Base-by-base conservation (phyloP, 2,797 vertebrate genomes). In the Australoheros facetus region DNA sequence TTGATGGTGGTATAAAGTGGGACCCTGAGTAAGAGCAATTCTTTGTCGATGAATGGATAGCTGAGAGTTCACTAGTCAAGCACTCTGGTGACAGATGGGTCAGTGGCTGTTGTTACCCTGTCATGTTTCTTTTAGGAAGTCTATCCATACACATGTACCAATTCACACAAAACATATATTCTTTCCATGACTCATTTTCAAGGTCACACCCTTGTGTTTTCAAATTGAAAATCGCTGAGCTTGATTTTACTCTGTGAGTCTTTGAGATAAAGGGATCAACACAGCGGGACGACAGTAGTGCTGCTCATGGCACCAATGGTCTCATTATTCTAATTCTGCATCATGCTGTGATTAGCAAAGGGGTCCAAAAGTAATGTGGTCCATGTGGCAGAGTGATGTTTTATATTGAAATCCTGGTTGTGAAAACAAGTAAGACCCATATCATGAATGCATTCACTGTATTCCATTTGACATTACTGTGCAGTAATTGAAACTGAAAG, bases 221-320 rank as follows among this genome's bases (percentile, higher is more conserved):
- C 51, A 76, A 56, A 87, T 91, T 91, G 71, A 57, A 87, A 87
- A 87, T 78, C 81, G 86, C 84, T 7, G 0, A 73, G 75, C 89
- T 88, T 76, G 58, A 26, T 84, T 81, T 90, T 81, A 71, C 75
- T 80, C 71, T 71, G 70, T 78, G 79, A 85, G 64, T 82, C 78
- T 56, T 26, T 57, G 73, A 80, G 84, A 90, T 91, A 81, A 89
- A 90, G 87, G 82, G 85, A 90, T 91, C 88, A 85, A 76, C 91
- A 19, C 91, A 89, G 87, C 71, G 1, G 87, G 90, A 53, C 66
- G 28, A 11, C 83, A 5, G 75, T 21, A 56, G 30, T 32, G 56
- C 83, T 30, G 78, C 7, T 73, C 62, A 7, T 32, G 60, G 51
- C 26, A 55, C 77, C 82, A 42, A 76, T 53, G 3, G 79, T 78